Evolutionary conservation across 2,113 vertebrate species (phyloP), one percentile per base, ranked within the genome.

Genomic region (Narcine bancroftii): DNA sequence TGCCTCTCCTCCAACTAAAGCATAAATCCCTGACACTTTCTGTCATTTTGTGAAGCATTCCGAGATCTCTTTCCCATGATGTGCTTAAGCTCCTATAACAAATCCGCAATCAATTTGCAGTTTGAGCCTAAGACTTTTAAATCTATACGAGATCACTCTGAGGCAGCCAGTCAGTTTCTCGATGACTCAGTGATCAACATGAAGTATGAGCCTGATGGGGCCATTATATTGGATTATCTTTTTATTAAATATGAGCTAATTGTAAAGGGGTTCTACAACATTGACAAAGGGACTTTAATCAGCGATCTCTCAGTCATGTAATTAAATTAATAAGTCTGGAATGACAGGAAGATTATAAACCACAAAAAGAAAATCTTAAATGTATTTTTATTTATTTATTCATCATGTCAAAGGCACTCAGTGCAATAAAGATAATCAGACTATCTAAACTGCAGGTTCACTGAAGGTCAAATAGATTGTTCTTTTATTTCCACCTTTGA

Each of bases 241-340:
- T 87, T 60, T 87, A 87, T 87, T 87, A 87, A 87, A 87, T 63
- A 87, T 36, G 53, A 87, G 81, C 81, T 87, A 87, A 87, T 87
- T 87, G 81, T n/a, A 21, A 63, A 36, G 53, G 81, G 29, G 33
- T 4, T 69, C 53, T 36, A 87, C 53, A 87, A 87, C 81, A 36
- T 63, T 63, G 81, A 87, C 53, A 87, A 87, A 87, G 81, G n/a
- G 81, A 87, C 53, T 87, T 87, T 87, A 87, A 87, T 87, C 81
- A 60, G 81, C 17, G 53, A 87, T 63, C 81, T 2, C 53, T 87
- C 81, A 87, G 17, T 60, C 81, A 63, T 87, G 81, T 87, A 87
- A 87, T 87, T 87, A 87, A 87, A 87, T 87, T 53, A 87, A 87
- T 87, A 87, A 87, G 60, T n/a, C 81, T 87, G 53, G 53, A 87